Evolutionary conservation across 2,888 invertebrate genomes (phyloP), one percentile per base, ranked within the genome.

Genomic region (Parnassius glacialis): DNA sequence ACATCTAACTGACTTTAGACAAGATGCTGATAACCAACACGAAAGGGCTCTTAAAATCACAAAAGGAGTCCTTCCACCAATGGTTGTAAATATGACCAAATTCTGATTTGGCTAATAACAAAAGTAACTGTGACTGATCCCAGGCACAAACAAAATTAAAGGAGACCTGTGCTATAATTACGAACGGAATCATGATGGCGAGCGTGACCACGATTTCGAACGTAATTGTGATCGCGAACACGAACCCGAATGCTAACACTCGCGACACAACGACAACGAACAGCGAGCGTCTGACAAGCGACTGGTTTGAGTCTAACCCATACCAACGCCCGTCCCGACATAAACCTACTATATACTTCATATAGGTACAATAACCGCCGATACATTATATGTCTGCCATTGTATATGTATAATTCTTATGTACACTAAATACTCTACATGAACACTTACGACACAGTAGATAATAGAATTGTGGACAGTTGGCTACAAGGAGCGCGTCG

Each of bases 381-480:
- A 74, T 75, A 79, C 78, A 76, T 76, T 78, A 76, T 74, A 78
- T 77, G 76, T 83, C 80, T 81, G 83, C 83, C 81, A 75, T 77
- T 77, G 80, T 80, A 80, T 84, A 84, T 84, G 83, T 83, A 84
- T 84, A 81, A 83, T 84, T 85, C 84, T 86, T 86, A 86, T 85
- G 78, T 85, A 86, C 85, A 85, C 85, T 87, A 87, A 83, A 48
- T 48, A 48, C 80, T 81, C 87, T 87, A 87, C 84, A 83, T 87
- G 87, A 87, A 87, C 87, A 87, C 87, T 87, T 87, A 87, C 84
- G 85, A 87, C 83, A 86, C 87, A 85, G 85, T 85, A 85, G 83
- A 87, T 81, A 80, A 81, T 83, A 84, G 72, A 83, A 82, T 81
- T 79, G 84, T 85, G 87, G 86, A 86, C 86, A 86, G 85, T 86